phyloP scores from a whole-genome alignment of 2,888 invertebrate species.

The Adelphocoris suturalis region DNA sequence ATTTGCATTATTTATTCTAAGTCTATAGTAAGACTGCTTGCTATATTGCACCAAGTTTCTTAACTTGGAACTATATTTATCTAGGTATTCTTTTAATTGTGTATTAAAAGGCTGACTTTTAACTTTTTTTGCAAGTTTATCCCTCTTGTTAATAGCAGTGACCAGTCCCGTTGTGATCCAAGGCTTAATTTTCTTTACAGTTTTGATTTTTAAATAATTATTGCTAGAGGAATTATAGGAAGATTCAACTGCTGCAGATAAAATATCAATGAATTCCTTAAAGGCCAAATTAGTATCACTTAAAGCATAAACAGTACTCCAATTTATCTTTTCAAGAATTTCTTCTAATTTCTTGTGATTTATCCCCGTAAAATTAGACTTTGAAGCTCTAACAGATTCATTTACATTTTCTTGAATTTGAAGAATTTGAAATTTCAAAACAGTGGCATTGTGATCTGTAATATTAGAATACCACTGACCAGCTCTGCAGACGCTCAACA shows the following conservation, averaged over 20 bases:
- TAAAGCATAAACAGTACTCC: neutral
- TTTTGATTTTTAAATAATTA: neutral
- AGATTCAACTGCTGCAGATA: neutral
- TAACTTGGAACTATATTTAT: conserved; percentile 8
- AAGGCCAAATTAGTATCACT: neutral
- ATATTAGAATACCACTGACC: neutral
- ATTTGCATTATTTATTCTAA: too few relatives aligned
- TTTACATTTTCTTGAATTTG: too few relatives aligned
- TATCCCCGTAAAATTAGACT: neutral
- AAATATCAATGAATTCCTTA: neutral
- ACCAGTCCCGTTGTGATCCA: neutral
- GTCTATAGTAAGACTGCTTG: conserved; percentile 3
- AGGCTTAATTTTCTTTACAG: neutral
- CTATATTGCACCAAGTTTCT: neutral
- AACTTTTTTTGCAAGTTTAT: neutral
- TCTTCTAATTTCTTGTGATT: neutral
- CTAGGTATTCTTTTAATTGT: neutral
- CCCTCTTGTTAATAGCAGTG: neutral
- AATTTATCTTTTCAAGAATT: neutral
- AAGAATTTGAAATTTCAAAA: too few relatives aligned
- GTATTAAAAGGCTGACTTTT: neutral
- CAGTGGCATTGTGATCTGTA: neutral
- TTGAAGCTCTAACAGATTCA: too few relatives aligned
- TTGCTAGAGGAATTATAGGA: neutral
- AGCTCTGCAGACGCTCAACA: neutral